These are phyloP conservation scores for Frieseomelitta varia DNA, from an alignment of 1,140 invertebrate genomes.

Conservation along the genomic window DNA sequence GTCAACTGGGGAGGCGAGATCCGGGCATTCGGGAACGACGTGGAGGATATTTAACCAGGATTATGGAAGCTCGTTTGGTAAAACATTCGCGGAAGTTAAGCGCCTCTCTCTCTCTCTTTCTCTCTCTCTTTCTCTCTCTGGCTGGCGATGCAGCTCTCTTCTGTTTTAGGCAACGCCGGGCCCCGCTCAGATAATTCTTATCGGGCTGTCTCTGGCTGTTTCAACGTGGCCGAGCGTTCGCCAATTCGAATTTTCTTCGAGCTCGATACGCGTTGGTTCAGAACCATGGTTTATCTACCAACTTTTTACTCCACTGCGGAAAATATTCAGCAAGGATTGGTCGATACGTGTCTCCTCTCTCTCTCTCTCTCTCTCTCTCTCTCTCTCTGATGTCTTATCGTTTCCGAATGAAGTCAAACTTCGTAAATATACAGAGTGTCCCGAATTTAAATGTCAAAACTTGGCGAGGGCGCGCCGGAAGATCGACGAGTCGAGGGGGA, in stretches of 20 bases:
- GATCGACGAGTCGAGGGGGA: no score
- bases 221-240: slow-evolving; percentile 26
- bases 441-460: no score
- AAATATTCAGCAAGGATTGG: not conserved
- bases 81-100: slow-evolving; percentile 75
- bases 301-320: no score
- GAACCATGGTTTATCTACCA: not conserved
- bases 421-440: no score
- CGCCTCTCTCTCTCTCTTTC: slow-evolving; percentile 64
- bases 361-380: no score
- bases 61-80: slow-evolving; percentile 73
- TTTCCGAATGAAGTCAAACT: no score
- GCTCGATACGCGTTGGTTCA: not conserved
- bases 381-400: no score
- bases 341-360: not conserved
- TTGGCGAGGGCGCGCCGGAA: no score
- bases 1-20: slow-evolving; percentile 23
- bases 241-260: slow-evolving; percentile 28
- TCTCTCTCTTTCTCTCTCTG: slow-evolving; percentile 59
- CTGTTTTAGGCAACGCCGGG: slow-evolving; percentile 36
- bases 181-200: slow-evolving; percentile 46
- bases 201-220: slow-evolving; percentile 30
- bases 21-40: slow-evolving; percentile 15
- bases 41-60: slow-evolving; percentile 73
- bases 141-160: not conserved